These are phyloP conservation scores for Drosophila murphyi DNA, from an alignment of 1,140 invertebrate genomes.

Conservation along the genomic window DNA sequence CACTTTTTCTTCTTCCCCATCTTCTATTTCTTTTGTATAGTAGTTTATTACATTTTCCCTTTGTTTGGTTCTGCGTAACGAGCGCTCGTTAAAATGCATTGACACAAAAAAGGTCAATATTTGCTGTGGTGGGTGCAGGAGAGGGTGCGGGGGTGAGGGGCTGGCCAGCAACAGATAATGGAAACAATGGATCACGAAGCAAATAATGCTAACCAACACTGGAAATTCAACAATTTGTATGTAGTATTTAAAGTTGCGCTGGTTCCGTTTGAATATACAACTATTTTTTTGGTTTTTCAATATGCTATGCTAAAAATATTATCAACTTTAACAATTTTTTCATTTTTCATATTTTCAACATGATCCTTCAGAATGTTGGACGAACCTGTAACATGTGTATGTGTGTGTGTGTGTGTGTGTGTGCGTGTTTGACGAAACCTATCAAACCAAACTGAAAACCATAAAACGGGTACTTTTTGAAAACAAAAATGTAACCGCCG, in stretches of 20 bases:
- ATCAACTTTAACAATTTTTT: conserved; percentile 74
- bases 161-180: conserved; percentile 72
- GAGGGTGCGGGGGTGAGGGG: neutral
- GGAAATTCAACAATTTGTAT: conserved; percentile 70
- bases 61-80: conserved; percentile 64
- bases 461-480: conserved; percentile 57
- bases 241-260: conserved; percentile 64
- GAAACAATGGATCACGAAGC: conserved; percentile 79
- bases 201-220: conserved; percentile 72
- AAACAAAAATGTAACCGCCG: conserved; percentile 51
- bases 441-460: conserved; percentile 56
- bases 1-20: too few species aligned
- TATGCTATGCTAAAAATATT: conserved; percentile 69
- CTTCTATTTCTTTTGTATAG: conserved; percentile 6
- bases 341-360: conserved; percentile 41
- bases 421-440: conserved; percentile 61
- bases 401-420: conserved; percentile 17
- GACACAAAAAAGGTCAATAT: conserved; percentile 75
- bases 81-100: conserved; percentile 81
- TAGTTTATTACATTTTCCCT: conserved; percentile 74
- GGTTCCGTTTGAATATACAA: conserved; percentile 45
- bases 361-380: conserved; percentile 50
- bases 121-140: conserved; percentile 37
- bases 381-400: conserved; percentile 48
- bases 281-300: conserved; percentile 27